A percentile compares a stretch with the other conserved stretches of the same genome.
Conservation (phyloP, 1,140 invertebrate genomes). For the Hestina assimilis region DNA sequence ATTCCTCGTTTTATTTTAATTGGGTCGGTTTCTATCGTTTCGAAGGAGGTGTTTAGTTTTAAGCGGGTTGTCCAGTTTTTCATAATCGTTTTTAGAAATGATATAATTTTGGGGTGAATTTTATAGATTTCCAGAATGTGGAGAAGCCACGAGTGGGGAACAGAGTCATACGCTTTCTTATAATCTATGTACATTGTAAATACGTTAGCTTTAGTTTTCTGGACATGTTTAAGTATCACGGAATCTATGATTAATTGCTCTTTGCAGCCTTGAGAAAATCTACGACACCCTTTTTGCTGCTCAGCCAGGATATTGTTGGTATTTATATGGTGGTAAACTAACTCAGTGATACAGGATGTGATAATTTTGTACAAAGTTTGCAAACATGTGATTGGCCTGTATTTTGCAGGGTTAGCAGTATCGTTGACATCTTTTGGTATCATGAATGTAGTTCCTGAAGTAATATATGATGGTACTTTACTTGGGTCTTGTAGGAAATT, state of each 20-base stretch:
- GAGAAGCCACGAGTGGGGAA: constrained; percentile 12
- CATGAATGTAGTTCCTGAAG: constrained; percentile 18
- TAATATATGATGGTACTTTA: constrained; percentile 18
- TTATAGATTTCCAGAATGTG: too few relatives aligned
- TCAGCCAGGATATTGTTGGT: constrained; percentile 6
- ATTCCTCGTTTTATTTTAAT: too few relatives aligned
- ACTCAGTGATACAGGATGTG: constrained; percentile 1
- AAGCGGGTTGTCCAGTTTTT: too few relatives aligned
- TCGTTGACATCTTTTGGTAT: constrained; percentile 20
- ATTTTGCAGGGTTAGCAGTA: not conserved
- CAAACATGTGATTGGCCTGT: constrained; percentile 9
- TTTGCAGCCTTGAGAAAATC: not conserved
- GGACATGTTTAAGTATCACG: not conserved
- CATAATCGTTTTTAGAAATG: too few relatives aligned
- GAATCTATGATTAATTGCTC: not conserved
- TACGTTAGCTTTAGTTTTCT: constrained; percentile 17
- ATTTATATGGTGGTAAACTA: constrained; percentile 4
- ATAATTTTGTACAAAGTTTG: constrained; percentile 17
- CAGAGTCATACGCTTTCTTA: constrained; percentile 12
- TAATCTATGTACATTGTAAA: constrained; percentile 21
- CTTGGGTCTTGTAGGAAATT: constrained; percentile 18
- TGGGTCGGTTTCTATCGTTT: too few relatives aligned
- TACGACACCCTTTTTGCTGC: too few relatives aligned
- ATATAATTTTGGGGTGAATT: too few relatives aligned
- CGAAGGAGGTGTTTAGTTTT: too few relatives aligned